Evolutionary conservation across 1,140 invertebrate species (phyloP).

Genomic region (Penaeus chinensis): DNA sequence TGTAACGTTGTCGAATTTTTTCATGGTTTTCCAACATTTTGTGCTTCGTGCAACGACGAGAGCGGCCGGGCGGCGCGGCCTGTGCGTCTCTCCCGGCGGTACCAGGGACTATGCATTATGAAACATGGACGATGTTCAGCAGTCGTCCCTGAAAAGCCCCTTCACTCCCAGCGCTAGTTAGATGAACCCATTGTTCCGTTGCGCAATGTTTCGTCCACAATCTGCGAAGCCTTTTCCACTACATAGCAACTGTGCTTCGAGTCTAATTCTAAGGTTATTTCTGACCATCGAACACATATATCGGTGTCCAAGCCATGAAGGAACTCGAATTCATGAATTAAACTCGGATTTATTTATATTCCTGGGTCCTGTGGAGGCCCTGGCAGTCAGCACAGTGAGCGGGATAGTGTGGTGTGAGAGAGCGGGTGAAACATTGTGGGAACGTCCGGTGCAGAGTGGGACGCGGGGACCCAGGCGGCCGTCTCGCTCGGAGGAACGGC

Average conservation of each 20-base stretch:
- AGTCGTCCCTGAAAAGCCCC: constrained; percentile 42
- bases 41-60: constrained; percentile 21
- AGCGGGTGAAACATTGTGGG: constrained; percentile 25
- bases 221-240: constrained; percentile 41
- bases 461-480: constrained; percentile 36
- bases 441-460: constrained; percentile 18
- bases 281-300: constrained; percentile 1
- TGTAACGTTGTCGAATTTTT: constrained; percentile 34
- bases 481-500: constrained; percentile 55
- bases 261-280: constrained; percentile 31
- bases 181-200: constrained; percentile 55
- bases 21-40: constrained; percentile 38
- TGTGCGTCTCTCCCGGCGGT: constrained; percentile 21
- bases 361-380: background rate
- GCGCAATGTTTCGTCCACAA: constrained; percentile 49
- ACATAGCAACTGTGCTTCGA: constrained; percentile 39
- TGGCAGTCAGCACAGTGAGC: background rate
- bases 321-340: constrained; percentile 32
- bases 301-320: background rate
- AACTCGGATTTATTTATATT: constrained; percentile 32
- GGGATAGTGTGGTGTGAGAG: constrained; percentile 17
- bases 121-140: constrained; percentile 46
- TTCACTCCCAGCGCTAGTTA: constrained; percentile 52
- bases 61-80: background rate
- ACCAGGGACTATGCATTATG: constrained; percentile 42